Conservation (phyloP, 2,113 vertebrate genomes). For the Datnioides undecimradiatus region DNA sequence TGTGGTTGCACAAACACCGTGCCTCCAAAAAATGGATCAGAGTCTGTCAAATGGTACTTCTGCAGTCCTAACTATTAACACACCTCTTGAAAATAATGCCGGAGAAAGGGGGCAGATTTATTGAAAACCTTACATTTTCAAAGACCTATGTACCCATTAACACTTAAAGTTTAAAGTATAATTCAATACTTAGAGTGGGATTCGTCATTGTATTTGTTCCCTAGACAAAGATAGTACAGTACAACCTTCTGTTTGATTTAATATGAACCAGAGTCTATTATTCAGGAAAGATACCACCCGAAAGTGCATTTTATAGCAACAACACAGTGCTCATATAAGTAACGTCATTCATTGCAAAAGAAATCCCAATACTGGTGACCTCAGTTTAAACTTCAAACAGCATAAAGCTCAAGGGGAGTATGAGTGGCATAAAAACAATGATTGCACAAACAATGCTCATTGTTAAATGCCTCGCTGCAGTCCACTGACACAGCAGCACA, state of each 20-base stretch:
- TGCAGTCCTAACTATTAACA: neutral
- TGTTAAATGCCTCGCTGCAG: neutral
- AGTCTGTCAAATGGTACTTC: neutral
- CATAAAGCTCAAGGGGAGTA: neutral
- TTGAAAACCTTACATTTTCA: neutral
- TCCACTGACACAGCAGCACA: neutral
- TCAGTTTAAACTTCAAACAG: slow-evolving; percentile 19
- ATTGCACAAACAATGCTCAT: slow-evolving; percentile 13
- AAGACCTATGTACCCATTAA: neutral
- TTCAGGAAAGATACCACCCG: neutral
- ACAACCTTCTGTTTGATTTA: neutral
- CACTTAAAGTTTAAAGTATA: neutral
- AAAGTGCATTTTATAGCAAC: neutral
- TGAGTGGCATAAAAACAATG: slow-evolving; percentile 13
- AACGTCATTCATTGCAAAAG: neutral
- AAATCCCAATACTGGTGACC: slow-evolving; percentile 4
- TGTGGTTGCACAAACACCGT: too few relatives aligned
- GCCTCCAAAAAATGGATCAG: too few relatives aligned
- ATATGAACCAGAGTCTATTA: neutral
- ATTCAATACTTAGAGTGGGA: neutral
- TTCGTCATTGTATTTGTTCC: neutral
- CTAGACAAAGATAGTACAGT: neutral
- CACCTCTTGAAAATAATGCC: neutral
- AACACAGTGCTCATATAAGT: neutral
- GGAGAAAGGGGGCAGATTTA: neutral